Evolutionary conservation across 2,888 invertebrate species (phyloP), one percentile per base, ranked within the genome.

Genomic region (Buathra laborator): DNA sequence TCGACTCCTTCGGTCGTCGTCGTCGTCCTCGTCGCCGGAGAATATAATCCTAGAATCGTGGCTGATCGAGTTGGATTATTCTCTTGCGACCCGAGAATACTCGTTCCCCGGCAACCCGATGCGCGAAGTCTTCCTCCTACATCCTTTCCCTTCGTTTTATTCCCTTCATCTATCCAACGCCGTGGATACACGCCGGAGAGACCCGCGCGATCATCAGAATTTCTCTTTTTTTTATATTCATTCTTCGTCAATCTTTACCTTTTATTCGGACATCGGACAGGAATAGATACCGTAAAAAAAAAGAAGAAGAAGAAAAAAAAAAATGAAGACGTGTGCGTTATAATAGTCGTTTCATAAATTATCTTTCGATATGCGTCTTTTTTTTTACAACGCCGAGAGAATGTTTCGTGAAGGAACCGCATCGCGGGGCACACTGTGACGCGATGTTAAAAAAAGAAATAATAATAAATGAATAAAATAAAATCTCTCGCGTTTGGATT

Each of bases 11-110:
- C 37, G 14, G 56, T 24, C 56, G 24, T 12, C 56, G 56, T 24
- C 56, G 56, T 32, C 62, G 29, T 62, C 62, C 62, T 44, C 72
- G 72, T 72, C 72, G 19, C 37, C 44, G 37, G 24, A 24, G 66
- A 66, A 51, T 66, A 76, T 76, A 76, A 76, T 76, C 76, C 76
- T 76, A 76, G 76, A 76, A 76, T 76, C 76, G 76, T 66, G 64
- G 76, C 66, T 37, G 76, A 76, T 76, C 76, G 76, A 66, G 66
- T 76, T 66, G 76, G 76, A 76, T 66, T 66, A 29, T 76, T 76
- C 53, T 51, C 37, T 37, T 9, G 64, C 24, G 75, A 64, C 51
- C 48, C 32, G 48, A n/a, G 37, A 64, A 48, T 24, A 74, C 74
- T 74, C 74, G 29, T 62, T 51, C 32, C 62, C 46, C 46, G 19